Percentiles rank a stretch among this genome's conserved stretches.
Conservation (phyloP, 2,113 vertebrate species). For the Neogobius melanostomus region DNA sequence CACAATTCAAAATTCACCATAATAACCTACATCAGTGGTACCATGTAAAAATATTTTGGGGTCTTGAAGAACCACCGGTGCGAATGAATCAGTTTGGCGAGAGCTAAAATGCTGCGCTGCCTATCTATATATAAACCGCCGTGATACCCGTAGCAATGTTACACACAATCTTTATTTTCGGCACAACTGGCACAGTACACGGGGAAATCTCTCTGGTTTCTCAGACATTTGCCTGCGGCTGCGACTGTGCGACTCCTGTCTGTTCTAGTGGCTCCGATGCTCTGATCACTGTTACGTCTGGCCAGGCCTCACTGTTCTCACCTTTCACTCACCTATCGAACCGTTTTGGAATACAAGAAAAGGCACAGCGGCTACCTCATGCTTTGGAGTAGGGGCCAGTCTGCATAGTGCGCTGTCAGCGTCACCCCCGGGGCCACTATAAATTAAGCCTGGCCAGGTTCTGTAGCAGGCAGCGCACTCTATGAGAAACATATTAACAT, state of each 20-base stretch:
- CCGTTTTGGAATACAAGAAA: constrained; percentile 34
- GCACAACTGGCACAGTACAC: not conserved
- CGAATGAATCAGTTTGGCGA: too few species aligned
- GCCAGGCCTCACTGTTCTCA: constrained; percentile 2
- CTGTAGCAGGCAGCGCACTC: constrained; percentile 40
- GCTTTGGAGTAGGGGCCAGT: constrained; percentile 41
- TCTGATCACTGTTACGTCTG: constrained; percentile 19
- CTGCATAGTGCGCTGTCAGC: constrained; percentile 57
- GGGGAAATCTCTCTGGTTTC: not conserved
- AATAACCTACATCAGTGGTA: too few species aligned
- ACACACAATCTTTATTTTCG: not conserved
- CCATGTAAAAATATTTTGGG: too few species aligned
- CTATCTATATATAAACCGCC: not conserved
- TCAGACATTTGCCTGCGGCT: constrained; percentile 1
- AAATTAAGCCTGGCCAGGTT: constrained; percentile 51
- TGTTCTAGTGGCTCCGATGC: constrained; percentile 7
- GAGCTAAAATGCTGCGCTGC: too few species aligned
- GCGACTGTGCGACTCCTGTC: constrained; percentile 7
- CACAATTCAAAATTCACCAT: too few species aligned
- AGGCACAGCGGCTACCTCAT: constrained; percentile 9
- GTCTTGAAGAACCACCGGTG: too few species aligned
- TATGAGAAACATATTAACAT: constrained; percentile 50
- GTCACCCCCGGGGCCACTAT: constrained; percentile 48
- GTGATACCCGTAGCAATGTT: not conserved
- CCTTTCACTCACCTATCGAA: constrained; percentile 13